Evolutionary conservation across 2,888 invertebrate species (phyloP).

Genomic region (Ophioninae sp.): DNA sequence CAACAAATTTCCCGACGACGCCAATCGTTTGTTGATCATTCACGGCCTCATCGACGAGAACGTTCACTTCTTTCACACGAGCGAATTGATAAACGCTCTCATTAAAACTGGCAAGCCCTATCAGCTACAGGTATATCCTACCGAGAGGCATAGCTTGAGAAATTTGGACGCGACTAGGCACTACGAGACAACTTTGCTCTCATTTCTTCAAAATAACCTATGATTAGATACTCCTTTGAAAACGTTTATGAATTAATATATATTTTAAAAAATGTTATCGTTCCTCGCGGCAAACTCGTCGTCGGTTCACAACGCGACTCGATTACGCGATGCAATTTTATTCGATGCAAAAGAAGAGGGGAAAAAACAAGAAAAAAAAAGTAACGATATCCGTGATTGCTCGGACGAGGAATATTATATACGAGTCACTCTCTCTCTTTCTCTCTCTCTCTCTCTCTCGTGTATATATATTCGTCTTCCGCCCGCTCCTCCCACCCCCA

Average conservation of each 20-base stretch:
- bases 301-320: background rate
- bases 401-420: background rate
- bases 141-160: slow-evolving; percentile 97
- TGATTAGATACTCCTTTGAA: slow-evolving; percentile 79
- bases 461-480: background rate
- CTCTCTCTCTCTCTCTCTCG: background rate
- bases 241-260: slow-evolving; percentile 20
- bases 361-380: background rate
- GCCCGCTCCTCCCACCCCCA: background rate
- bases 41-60: slow-evolving; percentile 99
- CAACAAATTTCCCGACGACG: slow-evolving; percentile 94
- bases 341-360: background rate
- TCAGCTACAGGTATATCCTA: slow-evolving; percentile 96
- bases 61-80: slow-evolving; percentile 98
- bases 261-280: slow-evolving; percentile 25
- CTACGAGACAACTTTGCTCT: slow-evolving; percentile 96
- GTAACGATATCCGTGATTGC: slow-evolving; percentile 4
- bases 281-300: slow-evolving; percentile 29
- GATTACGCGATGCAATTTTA: background rate
- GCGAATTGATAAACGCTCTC: slow-evolving; percentile 93
- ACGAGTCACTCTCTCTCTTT: background rate
- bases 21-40: slow-evolving; percentile 94
- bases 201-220: slow-evolving; percentile 93
- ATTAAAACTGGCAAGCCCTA: slow-evolving; percentile 98
- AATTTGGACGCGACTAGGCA: slow-evolving; percentile 97